Conservation (phyloP, 2,797 vertebrate genomes). For the Spatula clypeata region DNA sequence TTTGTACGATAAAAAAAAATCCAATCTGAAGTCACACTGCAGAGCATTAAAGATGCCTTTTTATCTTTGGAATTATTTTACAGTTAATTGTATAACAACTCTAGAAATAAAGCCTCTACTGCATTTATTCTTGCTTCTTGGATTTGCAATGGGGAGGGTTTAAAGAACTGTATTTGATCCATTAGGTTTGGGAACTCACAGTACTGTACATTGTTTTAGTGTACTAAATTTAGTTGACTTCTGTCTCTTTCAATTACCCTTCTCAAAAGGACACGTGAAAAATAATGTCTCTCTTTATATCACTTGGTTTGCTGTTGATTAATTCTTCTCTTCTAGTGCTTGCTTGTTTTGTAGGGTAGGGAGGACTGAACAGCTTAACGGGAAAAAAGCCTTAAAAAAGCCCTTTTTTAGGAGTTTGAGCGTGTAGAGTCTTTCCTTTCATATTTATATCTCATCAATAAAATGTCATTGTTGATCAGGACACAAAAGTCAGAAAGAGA, state of each 20-base stretch:
- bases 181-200: conserved; percentile 37
- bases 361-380: not conserved
- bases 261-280: conserved; percentile 56
- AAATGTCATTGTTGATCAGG: conserved; percentile 5
- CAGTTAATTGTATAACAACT: conserved; percentile 19
- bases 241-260: conserved; percentile 62
- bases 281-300: conserved; percentile 46
- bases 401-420: not conserved
- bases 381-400: rapidly evolving
- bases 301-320: conserved; percentile 58
- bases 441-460: conserved; percentile 3
- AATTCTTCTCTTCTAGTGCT: conserved; percentile 26
- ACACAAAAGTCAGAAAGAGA: not conserved
- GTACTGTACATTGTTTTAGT: conserved; percentile 53
- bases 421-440: not conserved
- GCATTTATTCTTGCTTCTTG: conserved; percentile 12
- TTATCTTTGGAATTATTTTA: conserved; percentile 43
- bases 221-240: conserved; percentile 75
- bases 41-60: not conserved
- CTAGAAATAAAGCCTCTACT: conserved; percentile 14
- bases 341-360: not conserved
- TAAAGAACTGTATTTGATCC: conserved; percentile 51
- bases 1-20: conserved; percentile 19
- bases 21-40: not conserved
- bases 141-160: not conserved